Evolutionary conservation across 2,113 vertebrate genomes (phyloP).

Genomic region (Pygoscelis antarcticus): DNA sequence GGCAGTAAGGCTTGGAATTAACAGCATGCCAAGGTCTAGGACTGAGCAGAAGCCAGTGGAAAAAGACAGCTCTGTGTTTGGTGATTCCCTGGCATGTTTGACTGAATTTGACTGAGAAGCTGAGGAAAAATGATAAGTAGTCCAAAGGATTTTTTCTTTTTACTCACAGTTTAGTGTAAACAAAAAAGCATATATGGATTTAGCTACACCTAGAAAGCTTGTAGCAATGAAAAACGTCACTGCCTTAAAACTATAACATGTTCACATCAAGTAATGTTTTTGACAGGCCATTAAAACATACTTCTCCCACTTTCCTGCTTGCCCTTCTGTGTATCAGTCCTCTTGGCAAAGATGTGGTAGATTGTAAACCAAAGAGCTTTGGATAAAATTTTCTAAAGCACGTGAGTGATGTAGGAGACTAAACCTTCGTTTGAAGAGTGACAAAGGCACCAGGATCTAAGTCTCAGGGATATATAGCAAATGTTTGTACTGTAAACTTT

Average conservation of each 20-base stretch:
- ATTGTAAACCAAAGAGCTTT: neutral
- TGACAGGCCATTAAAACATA: conserved; percentile 10
- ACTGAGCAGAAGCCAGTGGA: conserved; percentile 46
- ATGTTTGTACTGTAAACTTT: neutral
- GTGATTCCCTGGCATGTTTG: conserved; percentile 1
- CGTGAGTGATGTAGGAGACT: neutral
- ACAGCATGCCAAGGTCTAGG: conserved; percentile 27
- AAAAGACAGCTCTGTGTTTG: conserved; percentile 45
- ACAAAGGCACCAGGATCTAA: neutral
- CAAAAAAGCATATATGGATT: neutral
- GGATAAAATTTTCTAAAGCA: neutral
- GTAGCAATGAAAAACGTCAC: neutral
- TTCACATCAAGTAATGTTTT: neutral
- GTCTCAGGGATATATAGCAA: neutral
- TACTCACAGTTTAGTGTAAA: neutral
- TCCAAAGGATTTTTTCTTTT: conserved; percentile 1
- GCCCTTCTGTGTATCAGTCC: neutral
- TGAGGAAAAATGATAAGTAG: neutral
- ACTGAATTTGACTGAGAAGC: conserved; percentile 36
- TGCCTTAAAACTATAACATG: neutral
- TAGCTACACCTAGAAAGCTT: conserved; percentile 5
- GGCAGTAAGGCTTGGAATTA: conserved; percentile 18
- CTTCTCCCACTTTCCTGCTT: neutral
- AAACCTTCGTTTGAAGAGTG: neutral
- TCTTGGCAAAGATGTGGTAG: neutral